Conservation (phyloP, 1,140 invertebrate species). For the Drosophila virilis region DNA sequence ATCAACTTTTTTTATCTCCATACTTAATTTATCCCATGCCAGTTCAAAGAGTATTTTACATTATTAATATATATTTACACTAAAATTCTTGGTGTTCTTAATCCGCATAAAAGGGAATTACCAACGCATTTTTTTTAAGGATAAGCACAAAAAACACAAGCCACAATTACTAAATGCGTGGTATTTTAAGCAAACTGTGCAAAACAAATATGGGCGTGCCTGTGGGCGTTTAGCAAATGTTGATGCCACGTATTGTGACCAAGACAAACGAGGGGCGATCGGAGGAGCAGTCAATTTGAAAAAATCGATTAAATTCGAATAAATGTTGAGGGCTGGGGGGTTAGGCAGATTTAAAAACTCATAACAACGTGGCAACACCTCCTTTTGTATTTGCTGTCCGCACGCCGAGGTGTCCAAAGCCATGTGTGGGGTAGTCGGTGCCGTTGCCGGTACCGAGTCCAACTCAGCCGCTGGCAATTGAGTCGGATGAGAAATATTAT, state of each 20-base stretch:
- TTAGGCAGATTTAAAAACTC: constrained; percentile 80
- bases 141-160: constrained; percentile 20
- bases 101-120: background rate
- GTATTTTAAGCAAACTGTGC: constrained; percentile 34
- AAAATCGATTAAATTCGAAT: constrained; percentile 83
- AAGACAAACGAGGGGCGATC: constrained; percentile 22
- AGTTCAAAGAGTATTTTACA: no score
- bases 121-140: background rate
- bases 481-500: constrained; percentile 53
- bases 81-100: background rate
- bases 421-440: constrained; percentile 68
- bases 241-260: constrained; percentile 55
- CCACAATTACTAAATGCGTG: constrained; percentile 33
- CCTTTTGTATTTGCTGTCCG: constrained; percentile 44
- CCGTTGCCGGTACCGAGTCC: constrained; percentile 3
- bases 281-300: constrained; percentile 69
- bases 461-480: constrained; percentile 58
- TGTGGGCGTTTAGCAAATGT: constrained; percentile 71
- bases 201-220: constrained; percentile 70
- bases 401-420: constrained; percentile 63
- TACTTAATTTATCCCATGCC: no score
- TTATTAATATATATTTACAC: no score
- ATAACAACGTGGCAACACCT: constrained; percentile 81
- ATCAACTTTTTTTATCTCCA: no score
- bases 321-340: constrained; percentile 71